Evolutionary conservation across 2,888 invertebrate genomes (phyloP), one percentile per base, ranked within the genome.

Genomic region (Nemoura dubitans): DNA sequence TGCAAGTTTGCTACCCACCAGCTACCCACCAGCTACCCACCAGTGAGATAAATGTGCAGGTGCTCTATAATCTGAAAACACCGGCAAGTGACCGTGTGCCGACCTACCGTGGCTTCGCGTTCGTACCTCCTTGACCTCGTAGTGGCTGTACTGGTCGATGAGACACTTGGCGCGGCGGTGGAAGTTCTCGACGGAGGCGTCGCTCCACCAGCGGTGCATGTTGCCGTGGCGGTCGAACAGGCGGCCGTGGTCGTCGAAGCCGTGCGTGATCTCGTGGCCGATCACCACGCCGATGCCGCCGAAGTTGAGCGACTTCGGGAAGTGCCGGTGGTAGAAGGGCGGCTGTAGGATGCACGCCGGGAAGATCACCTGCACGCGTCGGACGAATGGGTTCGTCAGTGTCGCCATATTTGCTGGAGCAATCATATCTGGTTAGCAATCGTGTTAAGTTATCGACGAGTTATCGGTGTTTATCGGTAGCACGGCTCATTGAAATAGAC

Each of bases 281-380:
- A 98, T 98, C 21, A 98, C 98, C 76, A 97, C 97, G 1, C 98
- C 98, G 87, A 98, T 97, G 1, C 97, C 97, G 0, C 97, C 97
- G 90, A 96, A 97, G 91, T 97, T 97, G 10, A 97, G 92, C 0
- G 96, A 95, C 43, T 95, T 93, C 0, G 97, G 97, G 89, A 97
- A 96, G 90, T 96, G 94, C 21, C 96, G 93, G 91, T 97, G 97
- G 90, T 98, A 98, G 92, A 98, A 98, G 0, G 98, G 98, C 0
- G 98, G 97, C 91, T 98, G 98, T 2, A 98, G 92, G 89, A 98
- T 98, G 0, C 98, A 98, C 0, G 98, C 98, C 0, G 98, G 98
- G 91, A 98, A 98, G 94, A 97, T 95, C 93, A 89, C 36, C 89
- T 59, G 59, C 59, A 59, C 16, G 36, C 10, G 3, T 36, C 3